Base-by-base conservation (phyloP, 2,797 vertebrate genomes). In the Pristis pectinata region DNA sequence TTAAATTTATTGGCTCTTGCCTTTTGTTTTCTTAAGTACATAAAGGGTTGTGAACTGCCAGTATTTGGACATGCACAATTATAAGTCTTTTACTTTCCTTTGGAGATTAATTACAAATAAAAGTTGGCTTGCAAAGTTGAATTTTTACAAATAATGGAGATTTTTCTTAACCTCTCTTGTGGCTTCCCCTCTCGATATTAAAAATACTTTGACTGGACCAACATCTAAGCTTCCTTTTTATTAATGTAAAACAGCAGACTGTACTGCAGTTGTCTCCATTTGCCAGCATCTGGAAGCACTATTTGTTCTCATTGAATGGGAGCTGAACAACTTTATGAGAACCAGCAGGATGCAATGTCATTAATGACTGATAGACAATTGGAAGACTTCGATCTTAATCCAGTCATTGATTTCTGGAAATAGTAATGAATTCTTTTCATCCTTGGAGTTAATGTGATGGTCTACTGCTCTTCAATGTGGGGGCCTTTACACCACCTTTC, bases 241-340 rank as follows among this genome's bases (percentile, higher is more conserved):
- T 53, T 92, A 70, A 92, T 67, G 22, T 67, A 93, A 74, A 74
- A 44, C 92, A 74, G 22, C 49, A 30, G 37, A 74, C 34, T 9
- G 49, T 72, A 67, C 41, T 70, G 37, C 2, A 27, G 67, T 67
- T 93, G 91, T 30, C 41, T 93, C 37, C 61, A 70, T 70, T 64
- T 74, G 92, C 41, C 24, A 44, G 41, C 92, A 93, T 70, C 67
- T 93, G 92, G 67, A 49, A 72, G 44, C 41, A 93, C 92, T 44
- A 53, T 72, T 74, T 49, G 24, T 53, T 15, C 67, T 67, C 70
- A 34, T 53, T 72, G 44, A 93, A 92, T 64, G 89, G 59, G 61
- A 93, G 4, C 44, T 34, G 44, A 93, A 34, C 67, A 74, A 30
- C 92, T 93, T 67, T 72, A 70, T 3, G 41, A 93, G 70, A 93